These are phyloP conservation scores for Xylocampa areola DNA, from an alignment of 2,888 invertebrate genomes.

Conservation along the genomic window DNA sequence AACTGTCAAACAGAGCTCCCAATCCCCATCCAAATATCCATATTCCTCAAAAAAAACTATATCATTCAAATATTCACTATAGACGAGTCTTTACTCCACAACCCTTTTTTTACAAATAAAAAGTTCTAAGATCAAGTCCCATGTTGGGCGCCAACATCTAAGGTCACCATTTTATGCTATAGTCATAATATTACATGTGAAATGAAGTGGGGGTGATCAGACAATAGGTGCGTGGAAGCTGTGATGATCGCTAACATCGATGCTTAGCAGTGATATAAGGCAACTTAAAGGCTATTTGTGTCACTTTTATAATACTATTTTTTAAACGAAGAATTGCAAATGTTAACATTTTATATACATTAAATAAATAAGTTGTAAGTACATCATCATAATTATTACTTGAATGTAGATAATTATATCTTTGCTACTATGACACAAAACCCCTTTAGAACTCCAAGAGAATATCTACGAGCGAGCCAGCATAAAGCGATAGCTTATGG, in stretches of 20 bases:
- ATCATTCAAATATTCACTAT: conserved; percentile 32
- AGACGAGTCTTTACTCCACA: conserved; percentile 85
- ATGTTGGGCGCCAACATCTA: conserved; percentile 42
- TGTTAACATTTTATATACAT: too few relatives aligned
- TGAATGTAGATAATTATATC: too few relatives aligned
- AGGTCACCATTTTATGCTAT: conserved; percentile 46
- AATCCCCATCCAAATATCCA: conserved; percentile 33
- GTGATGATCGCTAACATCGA: conserved; percentile 61
- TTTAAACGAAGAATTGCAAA: background rate
- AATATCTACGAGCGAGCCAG: conserved; percentile 51
- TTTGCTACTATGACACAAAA: conserved; percentile 45
- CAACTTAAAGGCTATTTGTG: conserved; percentile 39
- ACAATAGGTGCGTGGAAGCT: conserved; percentile 61
- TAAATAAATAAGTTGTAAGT: too few relatives aligned
- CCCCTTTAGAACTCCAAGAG: conserved; percentile 31
- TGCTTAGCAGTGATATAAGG: conserved; percentile 56
- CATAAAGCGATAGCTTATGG: conserved; percentile 54
- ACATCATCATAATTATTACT: too few relatives aligned
- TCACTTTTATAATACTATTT: background rate
- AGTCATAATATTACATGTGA: conserved; percentile 45
- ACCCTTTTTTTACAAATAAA: conserved; percentile 77
- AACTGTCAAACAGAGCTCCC: conserved; percentile 73
- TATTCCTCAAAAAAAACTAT: conserved; percentile 29
- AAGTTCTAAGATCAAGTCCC: conserved; percentile 36
- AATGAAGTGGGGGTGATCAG: conserved; percentile 58